A percentile compares a stretch with the other conserved stretches of the same genome.
phyloP scores from a whole-genome alignment of 2,888 invertebrate genomes.

The Caradrina kadenii region DNA sequence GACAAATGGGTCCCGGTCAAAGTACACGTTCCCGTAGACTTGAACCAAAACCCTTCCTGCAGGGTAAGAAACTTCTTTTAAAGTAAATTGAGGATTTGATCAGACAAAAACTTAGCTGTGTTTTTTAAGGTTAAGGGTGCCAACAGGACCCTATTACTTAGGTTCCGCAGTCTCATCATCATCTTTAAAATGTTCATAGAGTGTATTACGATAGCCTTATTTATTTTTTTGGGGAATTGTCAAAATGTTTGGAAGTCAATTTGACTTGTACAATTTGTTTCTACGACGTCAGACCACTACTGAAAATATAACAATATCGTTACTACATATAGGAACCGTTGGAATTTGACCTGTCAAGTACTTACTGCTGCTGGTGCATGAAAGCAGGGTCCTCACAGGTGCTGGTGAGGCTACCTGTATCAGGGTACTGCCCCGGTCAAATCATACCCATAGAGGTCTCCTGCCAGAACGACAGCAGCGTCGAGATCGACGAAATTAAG shows the following conservation, averaged over 20 bases:
- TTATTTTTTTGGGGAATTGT: too few species aligned
- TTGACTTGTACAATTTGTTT: too few species aligned
- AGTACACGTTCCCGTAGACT: conserved; percentile 76
- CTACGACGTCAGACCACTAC: too few species aligned
- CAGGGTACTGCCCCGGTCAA: conserved; percentile 94
- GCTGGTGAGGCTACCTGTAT: conserved; percentile 89
- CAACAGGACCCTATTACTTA: too few species aligned
- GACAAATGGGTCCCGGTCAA: conserved; percentile 72
- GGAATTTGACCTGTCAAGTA: conserved; percentile 91
- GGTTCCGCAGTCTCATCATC: too few species aligned
- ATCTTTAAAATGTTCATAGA: too few species aligned
- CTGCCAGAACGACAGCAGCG: conserved; percentile 93
- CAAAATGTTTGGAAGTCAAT: too few species aligned
- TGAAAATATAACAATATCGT: too few species aligned
- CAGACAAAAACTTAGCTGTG: too few species aligned
- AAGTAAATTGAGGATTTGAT: too few species aligned
- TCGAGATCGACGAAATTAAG: conserved; percentile 90
- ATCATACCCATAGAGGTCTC: conserved; percentile 92
- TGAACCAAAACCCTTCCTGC: conserved; percentile 76
- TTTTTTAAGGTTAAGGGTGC: too few species aligned
- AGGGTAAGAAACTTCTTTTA: conserved; percentile 68
- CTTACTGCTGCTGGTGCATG: conserved; percentile 91
- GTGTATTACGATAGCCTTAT: too few species aligned
- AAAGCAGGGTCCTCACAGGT: conserved; percentile 74
- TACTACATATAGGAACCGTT: conserved; percentile 89